Base-by-base conservation (phyloP, 2,797 vertebrate genomes). In the Enteromius fasciolatus region DNA sequence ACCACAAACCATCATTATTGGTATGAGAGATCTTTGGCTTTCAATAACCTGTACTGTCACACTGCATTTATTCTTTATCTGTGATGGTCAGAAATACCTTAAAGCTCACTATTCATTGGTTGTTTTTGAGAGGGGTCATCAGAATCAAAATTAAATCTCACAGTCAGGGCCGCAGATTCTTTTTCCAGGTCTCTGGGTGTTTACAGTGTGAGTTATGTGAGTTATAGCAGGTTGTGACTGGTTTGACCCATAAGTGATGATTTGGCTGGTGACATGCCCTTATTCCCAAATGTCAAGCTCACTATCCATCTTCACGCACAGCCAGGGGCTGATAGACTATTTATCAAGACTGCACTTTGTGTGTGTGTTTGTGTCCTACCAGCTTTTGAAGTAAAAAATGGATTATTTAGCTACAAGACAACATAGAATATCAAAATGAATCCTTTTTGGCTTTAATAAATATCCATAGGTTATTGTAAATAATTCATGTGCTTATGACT, bases 1-100 rank as follows among this genome's bases (percentile, higher is more conserved):
- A 36, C 96, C 98, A 14, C 97, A 99, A 74, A 94, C 95, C 76
- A 98, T 99, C 85, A 90, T 97, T 83, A 97, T 99, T 2, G 98
- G 98, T 99, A 86, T 89, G 92, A 82, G 39, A 54, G 10, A 68
- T 39, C 31, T 68, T 68, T 39, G 52, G 18, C 7, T 59, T 59
- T 46, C 25, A 10, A 54, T 57, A 79, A 57, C 64, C 66, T 63
- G 73, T 72, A 17, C 54, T 70, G 66, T 80, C 66, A 12, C n/a
- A 14, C 36, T 63, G 9, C 41, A 25, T 74, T 14, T 73, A n/a
- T 11, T 41, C 15, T 72, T 61, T 61, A 46, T 48, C 41, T 4
- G 12, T 33, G 68, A 72, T 72, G 20, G 28, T 74, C 69, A 52
- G 44, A 73, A 36, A 61, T 36, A 41, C 48, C 41, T 36, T 48